Percentiles rank a stretch among this genome's conserved stretches.
phyloP scores from a whole-genome alignment of 1,140 invertebrate species.

The Branchinecta lindahli region DNA sequence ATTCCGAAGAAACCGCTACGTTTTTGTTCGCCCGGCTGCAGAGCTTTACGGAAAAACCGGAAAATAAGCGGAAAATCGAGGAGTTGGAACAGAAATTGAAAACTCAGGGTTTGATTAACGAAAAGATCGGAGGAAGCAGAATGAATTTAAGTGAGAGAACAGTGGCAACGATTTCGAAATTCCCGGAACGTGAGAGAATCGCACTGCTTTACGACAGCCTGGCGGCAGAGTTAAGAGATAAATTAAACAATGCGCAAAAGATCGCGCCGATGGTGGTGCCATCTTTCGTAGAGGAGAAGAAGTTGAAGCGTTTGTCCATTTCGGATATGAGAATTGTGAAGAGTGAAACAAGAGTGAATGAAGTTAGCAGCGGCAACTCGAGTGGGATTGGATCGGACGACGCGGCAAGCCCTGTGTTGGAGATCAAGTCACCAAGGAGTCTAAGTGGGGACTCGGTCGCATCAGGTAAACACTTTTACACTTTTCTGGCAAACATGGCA shows the following conservation, averaged over 20 bases:
- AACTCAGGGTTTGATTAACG: constrained; percentile 31
- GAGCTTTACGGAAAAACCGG: constrained; percentile 60
- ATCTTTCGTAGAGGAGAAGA: constrained; percentile 55
- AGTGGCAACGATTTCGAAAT: constrained; percentile 24
- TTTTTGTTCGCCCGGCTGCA: constrained; percentile 65
- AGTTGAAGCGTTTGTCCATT: constrained; percentile 48
- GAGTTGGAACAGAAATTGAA: constrained; percentile 51
- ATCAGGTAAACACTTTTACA: not conserved
- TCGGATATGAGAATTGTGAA: constrained; percentile 51
- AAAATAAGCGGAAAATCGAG: constrained; percentile 68
- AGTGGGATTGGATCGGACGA: constrained; percentile 74
- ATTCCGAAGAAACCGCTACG: constrained; percentile 77
- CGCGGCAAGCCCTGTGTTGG: constrained; percentile 46
- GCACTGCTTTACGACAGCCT: constrained; percentile 71
- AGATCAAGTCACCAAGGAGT: not conserved
- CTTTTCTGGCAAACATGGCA: too few species aligned
- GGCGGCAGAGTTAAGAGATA: constrained; percentile 73
- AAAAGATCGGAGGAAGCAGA: constrained; percentile 22
- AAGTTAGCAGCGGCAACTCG: constrained; percentile 32
- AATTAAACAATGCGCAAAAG: constrained; percentile 40
- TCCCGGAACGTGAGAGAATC: constrained; percentile 36
- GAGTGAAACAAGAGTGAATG: constrained; percentile 53
- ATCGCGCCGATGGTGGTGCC: constrained; percentile 60
- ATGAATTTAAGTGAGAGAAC: constrained; percentile 23
- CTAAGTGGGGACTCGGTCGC: not conserved